Evolutionary conservation across 2,888 invertebrate genomes (phyloP).

Genomic region (Callyntrura sp.): DNA sequence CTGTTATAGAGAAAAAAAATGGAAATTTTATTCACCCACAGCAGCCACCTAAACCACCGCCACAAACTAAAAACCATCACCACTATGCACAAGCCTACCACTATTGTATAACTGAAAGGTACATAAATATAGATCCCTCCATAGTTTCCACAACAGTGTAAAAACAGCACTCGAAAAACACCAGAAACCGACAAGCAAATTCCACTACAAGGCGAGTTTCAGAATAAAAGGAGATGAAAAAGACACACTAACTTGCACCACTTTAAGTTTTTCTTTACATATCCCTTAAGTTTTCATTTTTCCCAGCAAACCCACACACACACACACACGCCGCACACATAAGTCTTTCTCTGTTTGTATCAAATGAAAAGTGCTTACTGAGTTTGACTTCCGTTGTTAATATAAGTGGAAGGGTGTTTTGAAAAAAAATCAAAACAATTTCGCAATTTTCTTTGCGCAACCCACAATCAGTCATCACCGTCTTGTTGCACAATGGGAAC

Average conservation of each 20-base stretch:
- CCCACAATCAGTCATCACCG: background rate
- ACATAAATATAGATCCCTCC: background rate
- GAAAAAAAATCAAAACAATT: background rate
- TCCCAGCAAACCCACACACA: background rate
- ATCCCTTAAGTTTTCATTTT: background rate
- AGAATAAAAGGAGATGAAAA: background rate
- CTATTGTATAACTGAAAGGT: too few species aligned
- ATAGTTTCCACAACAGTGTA: background rate
- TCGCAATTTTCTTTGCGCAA: background rate
- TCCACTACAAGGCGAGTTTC: background rate
- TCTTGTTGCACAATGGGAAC: background rate
- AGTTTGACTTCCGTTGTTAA: background rate
- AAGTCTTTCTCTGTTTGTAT: background rate
- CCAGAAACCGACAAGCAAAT: background rate
- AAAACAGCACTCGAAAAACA: slow-evolving; percentile 16
- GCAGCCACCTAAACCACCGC: slow-evolving; percentile 5
- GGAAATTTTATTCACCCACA: slow-evolving; percentile 57
- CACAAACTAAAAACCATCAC: background rate
- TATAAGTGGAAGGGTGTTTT: background rate
- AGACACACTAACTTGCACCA: slow-evolving; percentile 1
- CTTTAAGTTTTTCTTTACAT: background rate
- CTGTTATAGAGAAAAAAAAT: slow-evolving; percentile 23
- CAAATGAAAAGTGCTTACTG: background rate
- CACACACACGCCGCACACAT: too few species aligned
- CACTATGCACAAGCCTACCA: slow-evolving; percentile 13